Evolutionary conservation across 2,797 vertebrate genomes (phyloP), one percentile per base, ranked within the genome.

Genomic region (Lepus oiostolus): DNA sequence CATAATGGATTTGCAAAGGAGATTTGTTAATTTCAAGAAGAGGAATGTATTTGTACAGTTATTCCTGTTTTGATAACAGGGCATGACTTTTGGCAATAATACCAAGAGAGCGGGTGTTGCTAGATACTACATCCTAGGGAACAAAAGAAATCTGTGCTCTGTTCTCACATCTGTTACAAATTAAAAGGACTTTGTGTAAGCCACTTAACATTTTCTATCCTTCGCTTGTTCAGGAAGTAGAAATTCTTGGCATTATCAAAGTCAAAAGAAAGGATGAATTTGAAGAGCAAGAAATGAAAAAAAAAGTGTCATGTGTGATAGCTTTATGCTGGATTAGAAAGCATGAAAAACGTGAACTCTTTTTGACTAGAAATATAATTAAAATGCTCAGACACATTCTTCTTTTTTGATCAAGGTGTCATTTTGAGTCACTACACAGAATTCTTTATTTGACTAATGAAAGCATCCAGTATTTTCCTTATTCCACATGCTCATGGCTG

Each of bases 301-400:
- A 12, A 42, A 70, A 83, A 89, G 24, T 79, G 52, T 81, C 7
- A 38, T 79, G n/a, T 93, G 30, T 42, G 87, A 70, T 54, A 93
- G 74, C 0, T 84, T 92, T 83, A 21, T 38, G 28, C 58, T 87
- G 54, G 54, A 76, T 90, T 60, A 90, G 52, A 80, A 90, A 75
- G 62, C 80, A 7, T 72, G 17, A 81, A 87, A 90, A 72, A 28
- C 17, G 47, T 71, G 81, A 84, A 85, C 6, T 87, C 30, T 63
- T 83, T 74, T 88, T 94, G 67, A 88, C 65, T 38, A 63, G 21
- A 93, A 93, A 70, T 58, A 32, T 54, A 63, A 71, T 85, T 52
- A 85, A 89, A 79, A 80, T 88, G 38, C 52, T 93, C 38, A 94
- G 70, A 71, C 83, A 7, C 17, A 83, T 47, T 70, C 21, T 85